Conservation (phyloP, 2,888 invertebrate genomes). For the Stenichneumon culpator region DNA sequence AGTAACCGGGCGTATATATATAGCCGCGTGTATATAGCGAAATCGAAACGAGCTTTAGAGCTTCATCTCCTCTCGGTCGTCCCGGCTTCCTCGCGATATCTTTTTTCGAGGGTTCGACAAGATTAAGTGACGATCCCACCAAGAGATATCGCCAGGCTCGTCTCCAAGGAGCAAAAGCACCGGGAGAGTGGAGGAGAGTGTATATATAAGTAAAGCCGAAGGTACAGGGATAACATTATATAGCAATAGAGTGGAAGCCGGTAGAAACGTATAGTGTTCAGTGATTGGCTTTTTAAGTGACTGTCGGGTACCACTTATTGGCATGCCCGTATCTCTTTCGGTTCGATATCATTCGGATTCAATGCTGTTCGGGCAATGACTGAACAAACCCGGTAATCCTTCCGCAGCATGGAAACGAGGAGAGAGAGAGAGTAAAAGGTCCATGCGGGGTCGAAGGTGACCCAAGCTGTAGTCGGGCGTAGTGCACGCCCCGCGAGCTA, state of each 20-base stretch:
- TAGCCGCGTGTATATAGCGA: slow-evolving; percentile 11
- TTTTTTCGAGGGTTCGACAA: slow-evolving; percentile 67
- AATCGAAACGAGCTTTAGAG: slow-evolving; percentile 41
- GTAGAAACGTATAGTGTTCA: slow-evolving; percentile 26
- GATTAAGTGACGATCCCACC: slow-evolving; percentile 65
- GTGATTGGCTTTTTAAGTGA: slow-evolving; percentile 38
- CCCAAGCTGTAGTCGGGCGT: neutral
- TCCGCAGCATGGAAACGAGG: slow-evolving; percentile 3
- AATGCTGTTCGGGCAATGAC: neutral
- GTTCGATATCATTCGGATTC: slow-evolving; percentile 1
- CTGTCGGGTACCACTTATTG: neutral
- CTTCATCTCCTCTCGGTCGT: slow-evolving; percentile 10
- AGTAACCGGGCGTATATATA: slow-evolving; percentile 10
- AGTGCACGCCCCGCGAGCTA: slow-evolving; percentile 34
- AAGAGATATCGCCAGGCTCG: slow-evolving; percentile 60
- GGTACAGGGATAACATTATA: slow-evolving; percentile 4
- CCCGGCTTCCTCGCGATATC: slow-evolving; percentile 35
- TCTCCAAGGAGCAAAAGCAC: slow-evolving; percentile 57
- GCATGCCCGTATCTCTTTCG: neutral
- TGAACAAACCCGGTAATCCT: neutral
- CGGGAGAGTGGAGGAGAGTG: slow-evolving; percentile 19
- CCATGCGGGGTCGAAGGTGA: slow-evolving; percentile 14
- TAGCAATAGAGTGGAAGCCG: slow-evolving; percentile 16
- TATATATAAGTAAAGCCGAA: slow-evolving; percentile 34
- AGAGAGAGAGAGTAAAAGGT: slow-evolving; percentile 45